Conservation (phyloP, 2,113 vertebrate species). For the Thymallus thymallus region DNA sequence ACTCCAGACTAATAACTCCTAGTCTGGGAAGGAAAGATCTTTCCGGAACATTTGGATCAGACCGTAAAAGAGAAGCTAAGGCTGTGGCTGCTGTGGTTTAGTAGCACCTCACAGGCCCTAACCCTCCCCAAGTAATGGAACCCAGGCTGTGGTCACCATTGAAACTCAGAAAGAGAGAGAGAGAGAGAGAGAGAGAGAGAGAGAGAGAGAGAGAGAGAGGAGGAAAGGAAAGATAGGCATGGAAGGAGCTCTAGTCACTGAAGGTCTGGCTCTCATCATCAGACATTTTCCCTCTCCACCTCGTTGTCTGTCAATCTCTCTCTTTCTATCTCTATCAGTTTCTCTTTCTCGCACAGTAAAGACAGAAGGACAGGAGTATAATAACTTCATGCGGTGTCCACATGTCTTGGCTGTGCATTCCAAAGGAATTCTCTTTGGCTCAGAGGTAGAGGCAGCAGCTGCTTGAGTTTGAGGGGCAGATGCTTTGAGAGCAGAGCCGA, state of each 20-base stretch:
- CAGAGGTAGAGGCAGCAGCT: constrained; percentile 28
- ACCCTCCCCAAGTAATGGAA: constrained; percentile 25
- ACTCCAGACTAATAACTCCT: not conserved
- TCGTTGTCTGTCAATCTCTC: constrained; percentile 25
- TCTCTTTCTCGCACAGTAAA: not conserved
- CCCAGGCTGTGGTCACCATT: constrained; percentile 13
- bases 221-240: not conserved
- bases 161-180: constrained; percentile 22
- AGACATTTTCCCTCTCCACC: not conserved
- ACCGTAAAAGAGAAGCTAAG: constrained; percentile 32
- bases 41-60: constrained; percentile 34
- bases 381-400: constrained; percentile 53
- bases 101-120: constrained; percentile 25
- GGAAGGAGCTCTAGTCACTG: constrained; percentile 2
- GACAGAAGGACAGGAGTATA: constrained; percentile 31
- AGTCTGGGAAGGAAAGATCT: constrained; percentile 14
- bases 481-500: no score
- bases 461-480: no score
- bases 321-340: not conserved
- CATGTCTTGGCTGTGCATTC: constrained; percentile 39
- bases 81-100: constrained; percentile 45
- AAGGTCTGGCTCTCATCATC: constrained; percentile 24
- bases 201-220: not conserved
- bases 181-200: not conserved
- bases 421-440: constrained; percentile 52